Conservation (phyloP, 2,797 vertebrate species). For the Rhinatrema bivittatum region DNA sequence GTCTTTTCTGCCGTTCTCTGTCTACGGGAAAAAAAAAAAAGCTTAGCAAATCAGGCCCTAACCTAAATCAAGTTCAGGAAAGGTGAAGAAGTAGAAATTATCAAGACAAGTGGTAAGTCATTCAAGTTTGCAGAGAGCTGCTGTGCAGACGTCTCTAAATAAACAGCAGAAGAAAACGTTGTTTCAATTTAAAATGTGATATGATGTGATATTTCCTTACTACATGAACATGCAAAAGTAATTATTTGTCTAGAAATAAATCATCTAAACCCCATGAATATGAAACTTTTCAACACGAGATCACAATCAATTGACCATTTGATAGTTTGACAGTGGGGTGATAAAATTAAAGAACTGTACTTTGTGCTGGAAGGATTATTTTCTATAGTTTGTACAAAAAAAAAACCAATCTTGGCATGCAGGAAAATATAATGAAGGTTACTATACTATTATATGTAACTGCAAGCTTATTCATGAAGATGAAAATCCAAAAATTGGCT, state of each 20-base stretch:
- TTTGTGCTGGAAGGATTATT: constrained; percentile 63
- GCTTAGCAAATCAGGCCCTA: no score
- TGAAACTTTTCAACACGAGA: constrained; percentile 54
- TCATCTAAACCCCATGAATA: no score
- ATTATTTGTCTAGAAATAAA: constrained; percentile 44
- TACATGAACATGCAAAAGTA: constrained; percentile 44
- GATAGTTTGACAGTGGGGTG: constrained; percentile 63
- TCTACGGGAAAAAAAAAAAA: no score
- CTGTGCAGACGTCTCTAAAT: constrained; percentile 52
- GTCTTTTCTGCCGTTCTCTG: no score
- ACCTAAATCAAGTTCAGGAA: constrained; percentile 55
- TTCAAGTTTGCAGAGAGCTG: constrained; percentile 44
- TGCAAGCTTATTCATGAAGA: constrained; percentile 57
- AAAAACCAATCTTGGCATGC: constrained; percentile 43
- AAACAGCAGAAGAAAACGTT: constrained; percentile 44
- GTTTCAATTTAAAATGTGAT: no score
- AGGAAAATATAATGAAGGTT: constrained; percentile 49
- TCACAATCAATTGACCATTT: constrained; percentile 61
- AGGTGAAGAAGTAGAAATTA: constrained; percentile 60
- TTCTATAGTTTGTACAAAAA: constrained; percentile 54
- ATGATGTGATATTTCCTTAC: no score
- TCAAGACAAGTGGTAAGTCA: constrained; percentile 55
- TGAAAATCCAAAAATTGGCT: constrained; percentile 58
- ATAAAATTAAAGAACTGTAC: constrained; percentile 69
- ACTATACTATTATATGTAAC: constrained; percentile 52